Conservation (phyloP, 2,797 vertebrate genomes). For the Melanotaenia nigrans region DNA sequence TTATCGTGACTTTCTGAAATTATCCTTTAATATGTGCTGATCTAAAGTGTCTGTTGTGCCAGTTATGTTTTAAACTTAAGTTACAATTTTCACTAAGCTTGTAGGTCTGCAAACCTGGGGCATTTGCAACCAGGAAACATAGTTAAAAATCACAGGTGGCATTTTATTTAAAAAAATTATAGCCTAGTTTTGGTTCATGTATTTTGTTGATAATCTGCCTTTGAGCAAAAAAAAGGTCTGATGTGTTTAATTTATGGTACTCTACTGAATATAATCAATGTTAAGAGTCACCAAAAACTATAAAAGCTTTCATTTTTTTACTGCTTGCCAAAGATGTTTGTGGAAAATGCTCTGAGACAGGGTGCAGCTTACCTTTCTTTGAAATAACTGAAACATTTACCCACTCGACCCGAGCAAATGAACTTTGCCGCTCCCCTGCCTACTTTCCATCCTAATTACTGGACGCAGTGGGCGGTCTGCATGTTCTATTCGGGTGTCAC, state of each 20-base stretch:
- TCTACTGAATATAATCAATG: not conserved
- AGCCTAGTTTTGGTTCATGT: not conserved
- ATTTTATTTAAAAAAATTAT: not conserved
- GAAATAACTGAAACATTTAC: not conserved
- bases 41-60: not conserved
- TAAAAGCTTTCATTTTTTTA: not conserved
- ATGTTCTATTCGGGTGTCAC: slow-evolving; percentile 38
- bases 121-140: not conserved
- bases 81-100: not conserved
- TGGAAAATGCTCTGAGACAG: not conserved
- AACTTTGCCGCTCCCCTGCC: slow-evolving; percentile 39
- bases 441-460: slow-evolving; percentile 25
- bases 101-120: not conserved
- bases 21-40: not conserved
- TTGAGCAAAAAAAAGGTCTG: too few species aligned
- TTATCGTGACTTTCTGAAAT: not conserved
- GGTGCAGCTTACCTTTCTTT: not conserved
- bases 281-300: not conserved
- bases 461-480: slow-evolving; percentile 40
- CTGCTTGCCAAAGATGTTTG: not conserved
- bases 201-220: not conserved
- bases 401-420: slow-evolving; percentile 2
- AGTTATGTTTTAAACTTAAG: not conserved
- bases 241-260: not conserved
- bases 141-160: slow-evolving; percentile 1